These are phyloP conservation scores for Pollachius pollachius DNA, from an alignment of 2,113 vertebrate genomes.

Conservation along the genomic window DNA sequence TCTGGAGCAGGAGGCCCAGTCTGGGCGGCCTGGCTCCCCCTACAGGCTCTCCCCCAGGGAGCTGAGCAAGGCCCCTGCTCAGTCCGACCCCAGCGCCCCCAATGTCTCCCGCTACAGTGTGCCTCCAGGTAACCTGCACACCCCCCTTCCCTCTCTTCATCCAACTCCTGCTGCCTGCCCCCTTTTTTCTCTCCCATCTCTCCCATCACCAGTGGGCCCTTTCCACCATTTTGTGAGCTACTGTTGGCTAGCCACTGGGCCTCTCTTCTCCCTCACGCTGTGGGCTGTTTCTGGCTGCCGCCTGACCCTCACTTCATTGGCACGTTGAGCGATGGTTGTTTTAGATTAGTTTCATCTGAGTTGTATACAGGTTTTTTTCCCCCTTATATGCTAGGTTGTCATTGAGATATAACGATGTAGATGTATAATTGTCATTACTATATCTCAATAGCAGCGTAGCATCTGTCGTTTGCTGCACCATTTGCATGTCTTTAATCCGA, in stretches of 20 bases:
- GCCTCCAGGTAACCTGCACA: constrained; percentile 82
- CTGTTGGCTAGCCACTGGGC: constrained; percentile 8
- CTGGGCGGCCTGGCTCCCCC: constrained; percentile 79
- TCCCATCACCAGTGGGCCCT: constrained; percentile 11
- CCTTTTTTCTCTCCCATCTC: constrained; percentile 6
- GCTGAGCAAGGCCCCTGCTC: constrained; percentile 81
- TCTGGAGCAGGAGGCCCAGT: constrained; percentile 83
- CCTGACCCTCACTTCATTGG: no score
- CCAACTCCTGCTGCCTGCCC: no score
- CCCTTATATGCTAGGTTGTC: no score
- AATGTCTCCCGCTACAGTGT: constrained; percentile 80
- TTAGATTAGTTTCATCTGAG: no score
- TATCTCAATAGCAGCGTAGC: no score
- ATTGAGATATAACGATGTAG: no score
- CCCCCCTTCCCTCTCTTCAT: constrained; percentile 2
- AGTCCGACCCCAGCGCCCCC: constrained; percentile 72
- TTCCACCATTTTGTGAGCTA: constrained; percentile 7
- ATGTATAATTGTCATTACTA: no score
- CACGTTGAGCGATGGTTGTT: no score
- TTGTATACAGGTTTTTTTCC: no score
- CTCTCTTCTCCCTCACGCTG: not conserved
- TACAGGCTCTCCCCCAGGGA: constrained; percentile 85
- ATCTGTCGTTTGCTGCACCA: no score
- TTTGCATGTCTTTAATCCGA: no score
- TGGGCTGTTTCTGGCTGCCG: not conserved